These are phyloP conservation scores for Pteropus alecto DNA, from an alignment of 2,113 vertebrate genomes.

Conservation along the genomic window DNA sequence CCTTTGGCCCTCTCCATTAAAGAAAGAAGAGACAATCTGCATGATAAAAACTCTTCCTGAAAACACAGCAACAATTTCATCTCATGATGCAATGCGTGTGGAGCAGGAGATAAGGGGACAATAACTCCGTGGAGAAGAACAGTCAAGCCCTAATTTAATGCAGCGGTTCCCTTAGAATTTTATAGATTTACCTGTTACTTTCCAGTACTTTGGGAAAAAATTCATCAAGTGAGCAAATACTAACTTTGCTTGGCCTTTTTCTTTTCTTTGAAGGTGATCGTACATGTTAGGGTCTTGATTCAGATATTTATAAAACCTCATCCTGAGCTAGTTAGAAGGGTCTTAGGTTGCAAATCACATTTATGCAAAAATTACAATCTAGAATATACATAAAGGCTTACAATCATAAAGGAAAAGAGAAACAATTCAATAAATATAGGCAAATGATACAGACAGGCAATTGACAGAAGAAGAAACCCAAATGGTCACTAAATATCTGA, in stretches of 20 bases:
- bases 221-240: background rate
- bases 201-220: background rate
- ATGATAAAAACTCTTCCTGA: background rate
- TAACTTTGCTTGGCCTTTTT: background rate
- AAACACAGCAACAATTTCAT: background rate
- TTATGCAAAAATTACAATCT: background rate
- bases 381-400: background rate
- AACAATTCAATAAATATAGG: background rate
- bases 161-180: slow-evolving; percentile 41
- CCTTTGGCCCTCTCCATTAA: background rate
- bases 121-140: background rate
- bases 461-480: background rate
- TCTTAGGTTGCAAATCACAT: background rate
- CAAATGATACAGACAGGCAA: background rate
- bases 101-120: background rate
- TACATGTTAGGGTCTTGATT: background rate
- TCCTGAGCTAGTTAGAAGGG: background rate
- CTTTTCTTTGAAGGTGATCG: background rate
- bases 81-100: background rate
- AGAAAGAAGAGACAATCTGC: background rate
- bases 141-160: slow-evolving; percentile 32
- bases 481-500: background rate
- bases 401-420: background rate
- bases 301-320: background rate
- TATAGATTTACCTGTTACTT: slow-evolving; percentile 59